A percentile compares a stretch with the other conserved stretches of the same genome.
Evolutionary conservation across 2,797 vertebrate genomes (phyloP).

Genomic region (Muscicapa striata): DNA sequence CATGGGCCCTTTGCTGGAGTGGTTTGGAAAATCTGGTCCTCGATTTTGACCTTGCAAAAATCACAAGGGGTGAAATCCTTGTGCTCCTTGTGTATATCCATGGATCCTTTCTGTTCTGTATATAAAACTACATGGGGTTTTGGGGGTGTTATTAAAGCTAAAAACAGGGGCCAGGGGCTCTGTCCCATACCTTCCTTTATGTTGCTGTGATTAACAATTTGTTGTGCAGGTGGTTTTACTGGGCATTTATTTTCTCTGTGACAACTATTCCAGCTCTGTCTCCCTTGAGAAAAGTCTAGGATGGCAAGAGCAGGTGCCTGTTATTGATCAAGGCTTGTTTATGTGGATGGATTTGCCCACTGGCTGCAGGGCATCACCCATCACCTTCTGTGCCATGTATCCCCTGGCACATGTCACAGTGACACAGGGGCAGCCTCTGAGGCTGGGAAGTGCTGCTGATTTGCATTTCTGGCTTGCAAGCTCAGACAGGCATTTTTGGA

Average conservation of each 20-base stretch:
- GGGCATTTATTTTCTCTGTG: not conserved
- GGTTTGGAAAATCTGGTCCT: not conserved
- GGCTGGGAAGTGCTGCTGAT: not conserved
- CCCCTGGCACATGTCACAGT: not conserved
- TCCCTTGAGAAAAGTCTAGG: not conserved
- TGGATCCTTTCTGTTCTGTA: not conserved
- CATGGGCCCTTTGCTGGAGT: not conserved
- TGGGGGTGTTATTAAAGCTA: not conserved
- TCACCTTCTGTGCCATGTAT: not conserved
- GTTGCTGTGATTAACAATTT: accelerated
- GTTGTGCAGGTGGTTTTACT: not conserved
- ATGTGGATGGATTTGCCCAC: not conserved
- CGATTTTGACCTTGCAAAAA: not conserved
- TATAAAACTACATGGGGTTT: not conserved
- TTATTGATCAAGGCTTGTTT: not conserved
- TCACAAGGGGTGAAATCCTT: not conserved
- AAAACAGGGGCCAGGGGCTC: not conserved
- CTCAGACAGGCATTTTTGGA: not conserved
- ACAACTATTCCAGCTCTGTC: not conserved
- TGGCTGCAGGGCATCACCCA: not conserved
- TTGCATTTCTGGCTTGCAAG: not conserved
- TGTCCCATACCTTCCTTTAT: not conserved
- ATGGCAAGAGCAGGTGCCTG: not conserved
- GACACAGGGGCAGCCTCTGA: accelerated
- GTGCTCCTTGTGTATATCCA: not conserved